Conservation (phyloP, 2,797 vertebrate species). For the Gobionotothen gibberifrons region DNA sequence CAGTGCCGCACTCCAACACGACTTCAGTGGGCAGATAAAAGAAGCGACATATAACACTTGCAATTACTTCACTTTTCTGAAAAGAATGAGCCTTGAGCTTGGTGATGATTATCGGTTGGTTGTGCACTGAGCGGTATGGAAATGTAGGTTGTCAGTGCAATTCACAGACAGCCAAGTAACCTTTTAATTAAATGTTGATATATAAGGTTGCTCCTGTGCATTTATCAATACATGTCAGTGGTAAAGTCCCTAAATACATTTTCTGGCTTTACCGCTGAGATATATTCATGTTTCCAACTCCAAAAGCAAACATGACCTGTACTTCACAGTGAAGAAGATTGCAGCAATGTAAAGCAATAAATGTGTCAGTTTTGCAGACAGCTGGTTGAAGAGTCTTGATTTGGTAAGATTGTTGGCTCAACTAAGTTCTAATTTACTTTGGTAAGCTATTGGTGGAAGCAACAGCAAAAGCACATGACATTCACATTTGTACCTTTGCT, state of each 20-base stretch:
- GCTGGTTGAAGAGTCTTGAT: neutral
- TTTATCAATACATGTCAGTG: neutral
- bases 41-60: conserved; percentile 5
- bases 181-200: neutral
- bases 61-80: neutral
- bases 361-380: neutral
- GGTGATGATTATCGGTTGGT: neutral
- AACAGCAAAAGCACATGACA: neutral
- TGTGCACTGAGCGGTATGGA: neutral
- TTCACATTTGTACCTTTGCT: neutral
- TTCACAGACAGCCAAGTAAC: neutral
- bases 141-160: neutral
- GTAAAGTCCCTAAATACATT: neutral
- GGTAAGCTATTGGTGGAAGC: neutral
- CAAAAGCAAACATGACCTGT: neutral
- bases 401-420: neutral
- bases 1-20: neutral
- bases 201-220: neutral
- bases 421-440: neutral
- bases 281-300: neutral
- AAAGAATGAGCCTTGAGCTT: neutral
- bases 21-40: conserved; percentile 30
- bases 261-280: neutral
- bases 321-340: neutral
- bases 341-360: neutral